These are phyloP conservation scores for Sycophila texana DNA, from an alignment of 2,888 invertebrate genomes.

Conservation along the genomic window DNA sequence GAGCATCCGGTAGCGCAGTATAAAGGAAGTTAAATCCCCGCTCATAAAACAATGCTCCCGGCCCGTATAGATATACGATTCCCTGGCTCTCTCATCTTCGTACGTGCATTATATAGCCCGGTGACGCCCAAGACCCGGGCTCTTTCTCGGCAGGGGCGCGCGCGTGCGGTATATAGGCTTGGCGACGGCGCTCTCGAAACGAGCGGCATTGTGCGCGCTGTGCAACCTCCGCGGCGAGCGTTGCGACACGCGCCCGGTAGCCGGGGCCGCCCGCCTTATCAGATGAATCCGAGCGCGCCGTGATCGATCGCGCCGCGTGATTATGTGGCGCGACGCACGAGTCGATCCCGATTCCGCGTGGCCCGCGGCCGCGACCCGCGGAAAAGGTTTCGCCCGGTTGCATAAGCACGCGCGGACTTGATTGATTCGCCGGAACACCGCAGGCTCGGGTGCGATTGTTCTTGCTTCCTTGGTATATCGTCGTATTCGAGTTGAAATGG, in stretches of 20 bases:
- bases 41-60: constrained; percentile 24
- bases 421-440: background rate
- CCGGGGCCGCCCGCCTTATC: constrained; percentile 21
- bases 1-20: constrained; percentile 30
- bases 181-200: constrained; percentile 16
- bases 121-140: constrained; percentile 29
- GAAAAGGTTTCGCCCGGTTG: background rate
- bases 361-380: too few relatives aligned
- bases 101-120: constrained; percentile 34
- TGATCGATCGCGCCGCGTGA: constrained; percentile 14
- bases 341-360: too few relatives aligned
- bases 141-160: background rate
- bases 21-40: constrained; percentile 27
- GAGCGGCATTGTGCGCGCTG: constrained; percentile 22
- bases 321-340: background rate
- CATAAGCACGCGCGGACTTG: background rate
- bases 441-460: background rate
- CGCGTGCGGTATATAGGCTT: constrained; percentile 4
- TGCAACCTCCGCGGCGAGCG: constrained; percentile 3
- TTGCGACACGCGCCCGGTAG: constrained; percentile 34
- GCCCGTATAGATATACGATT: background rate
- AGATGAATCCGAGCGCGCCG: constrained; percentile 29
- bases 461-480: too few relatives aligned
- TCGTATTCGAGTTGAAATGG: too few relatives aligned
- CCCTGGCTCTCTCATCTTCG: constrained; percentile 26